These are phyloP conservation scores for Idaea biselata DNA, from an alignment of 2,888 invertebrate genomes.

Conservation along the genomic window DNA sequence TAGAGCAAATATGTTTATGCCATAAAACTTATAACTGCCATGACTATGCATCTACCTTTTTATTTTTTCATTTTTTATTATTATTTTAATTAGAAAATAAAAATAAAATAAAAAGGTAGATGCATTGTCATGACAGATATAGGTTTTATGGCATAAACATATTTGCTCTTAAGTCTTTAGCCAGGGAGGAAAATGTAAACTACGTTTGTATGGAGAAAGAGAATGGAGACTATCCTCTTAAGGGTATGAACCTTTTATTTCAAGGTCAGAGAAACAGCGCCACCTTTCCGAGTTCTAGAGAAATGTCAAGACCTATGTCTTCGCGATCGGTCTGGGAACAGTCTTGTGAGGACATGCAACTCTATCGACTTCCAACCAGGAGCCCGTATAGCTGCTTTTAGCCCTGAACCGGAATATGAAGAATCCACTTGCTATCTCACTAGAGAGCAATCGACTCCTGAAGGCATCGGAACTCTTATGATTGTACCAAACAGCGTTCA, in stretches of 20 bases:
- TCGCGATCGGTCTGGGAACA: constrained; percentile 90
- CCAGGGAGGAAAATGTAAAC: too few species aligned
- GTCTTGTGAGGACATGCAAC: constrained; percentile 90
- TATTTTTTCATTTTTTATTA: too few species aligned
- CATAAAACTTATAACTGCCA: too few species aligned
- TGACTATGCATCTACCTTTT: too few species aligned
- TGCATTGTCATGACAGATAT: too few species aligned
- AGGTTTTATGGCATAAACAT: too few species aligned
- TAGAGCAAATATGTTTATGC: too few species aligned
- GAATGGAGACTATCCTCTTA: too few species aligned
- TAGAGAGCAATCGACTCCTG: constrained; percentile 91
- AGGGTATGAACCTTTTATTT: constrained; percentile 11
- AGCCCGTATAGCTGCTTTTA: constrained; percentile 90
- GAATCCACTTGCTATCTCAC: constrained; percentile 93
- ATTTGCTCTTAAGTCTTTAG: too few species aligned
- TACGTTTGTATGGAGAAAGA: too few species aligned
- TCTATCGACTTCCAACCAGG: constrained; percentile 96
- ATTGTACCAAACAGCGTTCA: constrained; percentile 93
- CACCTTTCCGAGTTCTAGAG: constrained; percentile 92
- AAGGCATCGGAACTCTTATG: constrained; percentile 94
- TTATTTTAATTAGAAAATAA: too few species aligned
- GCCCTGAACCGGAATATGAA: constrained; percentile 90
- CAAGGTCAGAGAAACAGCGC: constrained; percentile 88
- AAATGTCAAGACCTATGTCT: constrained; percentile 93
- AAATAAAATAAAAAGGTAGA: too few species aligned